Evolutionary conservation across 2,113 vertebrate genomes (phyloP).

Genomic region (Nansenia antarctica): DNA sequence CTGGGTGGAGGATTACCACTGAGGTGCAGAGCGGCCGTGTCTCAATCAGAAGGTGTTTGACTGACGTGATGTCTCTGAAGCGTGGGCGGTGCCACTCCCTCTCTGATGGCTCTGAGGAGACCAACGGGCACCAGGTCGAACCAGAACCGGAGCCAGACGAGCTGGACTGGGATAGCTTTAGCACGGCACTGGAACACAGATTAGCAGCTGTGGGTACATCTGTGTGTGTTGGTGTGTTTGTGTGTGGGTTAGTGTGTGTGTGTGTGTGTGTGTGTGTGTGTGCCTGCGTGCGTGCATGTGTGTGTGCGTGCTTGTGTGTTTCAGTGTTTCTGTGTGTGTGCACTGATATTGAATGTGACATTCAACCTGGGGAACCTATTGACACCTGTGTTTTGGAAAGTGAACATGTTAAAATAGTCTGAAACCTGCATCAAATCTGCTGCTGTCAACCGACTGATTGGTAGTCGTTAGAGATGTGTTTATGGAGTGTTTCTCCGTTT

Average conservation of each 20-base stretch:
- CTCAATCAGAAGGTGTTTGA: not conserved
- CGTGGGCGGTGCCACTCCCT: conserved; percentile 35
- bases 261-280: not conserved
- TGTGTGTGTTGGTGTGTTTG: conserved; percentile 11
- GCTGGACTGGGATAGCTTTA: conserved; percentile 78
- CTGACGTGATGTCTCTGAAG: conserved; percentile 46
- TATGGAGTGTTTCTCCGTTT: too few species aligned
- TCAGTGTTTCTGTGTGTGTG: not conserved
- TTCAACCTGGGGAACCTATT: not conserved
- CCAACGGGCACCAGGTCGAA: conserved; percentile 51
- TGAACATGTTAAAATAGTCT: not conserved
- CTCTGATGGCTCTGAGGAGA: conserved; percentile 54
- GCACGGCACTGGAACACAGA: conserved; percentile 69
- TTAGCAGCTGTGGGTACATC: conserved; percentile 66
- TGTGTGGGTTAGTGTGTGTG: conserved; percentile 3
- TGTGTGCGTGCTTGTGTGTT: not conserved
- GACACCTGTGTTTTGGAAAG: not conserved
- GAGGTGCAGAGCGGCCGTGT: not conserved
- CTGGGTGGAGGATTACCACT: not conserved
- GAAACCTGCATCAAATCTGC: too few species aligned
- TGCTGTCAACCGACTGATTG: not conserved
- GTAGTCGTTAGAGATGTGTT: not conserved
- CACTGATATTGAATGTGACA: too few species aligned
- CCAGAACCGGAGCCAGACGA: conserved; percentile 74
- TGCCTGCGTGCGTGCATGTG: not conserved